Evolutionary conservation across 2,113 vertebrate species (phyloP).

Genomic region (Chionis minor): DNA sequence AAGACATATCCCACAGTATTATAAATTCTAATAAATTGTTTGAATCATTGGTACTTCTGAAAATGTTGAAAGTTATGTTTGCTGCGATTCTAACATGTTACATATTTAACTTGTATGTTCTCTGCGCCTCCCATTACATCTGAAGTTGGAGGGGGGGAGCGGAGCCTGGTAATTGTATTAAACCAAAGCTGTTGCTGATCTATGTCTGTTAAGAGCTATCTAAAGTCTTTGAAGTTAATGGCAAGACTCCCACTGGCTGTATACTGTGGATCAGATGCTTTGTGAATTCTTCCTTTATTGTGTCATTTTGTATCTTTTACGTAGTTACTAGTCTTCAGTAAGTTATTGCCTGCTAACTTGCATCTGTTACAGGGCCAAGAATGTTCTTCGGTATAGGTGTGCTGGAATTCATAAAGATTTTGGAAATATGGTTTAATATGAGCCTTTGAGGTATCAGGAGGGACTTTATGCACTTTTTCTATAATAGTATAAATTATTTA

Average conservation of each 20-base stretch:
- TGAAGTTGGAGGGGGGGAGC: not conserved
- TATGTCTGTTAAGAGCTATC: not conserved
- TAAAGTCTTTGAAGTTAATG: not conserved
- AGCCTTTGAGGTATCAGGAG: not conserved
- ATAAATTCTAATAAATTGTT: not conserved
- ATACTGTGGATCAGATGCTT: not conserved
- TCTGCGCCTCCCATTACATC: not conserved
- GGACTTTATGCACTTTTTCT: not conserved
- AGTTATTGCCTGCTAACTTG: not conserved
- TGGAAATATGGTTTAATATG: constrained; percentile 10
- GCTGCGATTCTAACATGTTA: not conserved
- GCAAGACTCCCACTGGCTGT: not conserved
- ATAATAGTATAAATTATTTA: constrained; percentile 3
- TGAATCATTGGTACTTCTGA: not conserved
- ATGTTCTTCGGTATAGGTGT: not conserved
- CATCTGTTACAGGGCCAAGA: not conserved
- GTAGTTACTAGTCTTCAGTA: not conserved
- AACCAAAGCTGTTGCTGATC: not conserved
- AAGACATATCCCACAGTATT: not conserved
- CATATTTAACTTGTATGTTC: not conserved
- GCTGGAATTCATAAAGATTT: not conserved
- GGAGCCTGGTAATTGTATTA: not conserved
- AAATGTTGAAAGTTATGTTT: not conserved
- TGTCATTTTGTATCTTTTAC: not conserved
- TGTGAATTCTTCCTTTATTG: not conserved